Conservation (phyloP, 2,888 invertebrate genomes). For the Drosophila diplacantha region DNA sequence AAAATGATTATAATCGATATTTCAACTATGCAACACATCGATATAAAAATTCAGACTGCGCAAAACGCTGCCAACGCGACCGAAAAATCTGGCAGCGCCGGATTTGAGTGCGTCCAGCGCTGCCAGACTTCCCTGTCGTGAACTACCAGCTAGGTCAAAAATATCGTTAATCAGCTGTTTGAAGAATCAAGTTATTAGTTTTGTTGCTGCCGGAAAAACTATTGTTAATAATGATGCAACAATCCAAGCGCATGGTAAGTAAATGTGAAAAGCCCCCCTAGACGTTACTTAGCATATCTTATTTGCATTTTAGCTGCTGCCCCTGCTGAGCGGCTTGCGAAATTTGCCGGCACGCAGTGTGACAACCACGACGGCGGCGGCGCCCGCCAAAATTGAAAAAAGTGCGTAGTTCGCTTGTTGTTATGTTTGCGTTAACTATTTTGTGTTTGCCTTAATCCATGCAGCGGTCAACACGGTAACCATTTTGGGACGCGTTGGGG, state of each 20-base stretch:
- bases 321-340: conserved; percentile 43
- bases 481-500: conserved; percentile 90
- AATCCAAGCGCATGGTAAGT: conserved; percentile 56
- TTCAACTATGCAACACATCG: too few species aligned
- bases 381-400: conserved; percentile 74
- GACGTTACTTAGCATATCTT: accelerated
- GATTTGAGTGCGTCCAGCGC: too few species aligned
- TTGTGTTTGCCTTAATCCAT: not conserved
- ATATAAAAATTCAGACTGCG: too few species aligned
- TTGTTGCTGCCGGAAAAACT: conserved; percentile 9
- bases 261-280: not conserved
- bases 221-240: conserved; percentile 56
- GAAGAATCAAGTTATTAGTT: not conserved
- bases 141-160: too few species aligned
- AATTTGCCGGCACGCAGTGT: conserved; percentile 52
- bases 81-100: too few species aligned
- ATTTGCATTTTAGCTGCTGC: conserved; percentile 41
- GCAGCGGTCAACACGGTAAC: conserved; percentile 90
- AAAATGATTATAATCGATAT: too few species aligned
- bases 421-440: conserved; percentile 3
- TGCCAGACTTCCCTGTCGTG: too few species aligned
- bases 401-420: conserved; percentile 43
- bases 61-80: too few species aligned
- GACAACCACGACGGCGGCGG: conserved; percentile 43
- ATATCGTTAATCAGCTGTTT: conserved; percentile 1